Base-by-base conservation (phyloP, 1,140 invertebrate genomes). In the Drosophila orena region DNA sequence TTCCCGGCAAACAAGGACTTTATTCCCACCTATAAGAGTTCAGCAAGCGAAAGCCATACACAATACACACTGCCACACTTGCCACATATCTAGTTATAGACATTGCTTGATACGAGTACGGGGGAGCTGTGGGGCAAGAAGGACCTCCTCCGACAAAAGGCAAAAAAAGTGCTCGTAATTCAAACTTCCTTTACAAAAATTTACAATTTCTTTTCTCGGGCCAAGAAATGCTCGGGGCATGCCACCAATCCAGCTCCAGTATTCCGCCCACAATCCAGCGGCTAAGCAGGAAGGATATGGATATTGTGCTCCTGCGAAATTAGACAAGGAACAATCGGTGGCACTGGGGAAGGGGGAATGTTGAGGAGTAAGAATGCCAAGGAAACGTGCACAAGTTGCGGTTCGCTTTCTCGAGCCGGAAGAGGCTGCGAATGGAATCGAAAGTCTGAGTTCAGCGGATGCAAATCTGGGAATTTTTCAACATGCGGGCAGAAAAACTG, bases 361-460 rank as follows among this genome's bases (percentile, higher is more conserved):
- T 4, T 0, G 11, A 20, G 24, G 10, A 24, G 54, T 54, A 46
- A 54, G 27, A 70, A 58, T 50, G 56, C 60, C 40, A 68, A 27
- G 34, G 70, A 85, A 88, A 86, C 86, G 86, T 90, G 86, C 88
- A 77, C 86, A 90, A 90, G 86, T 86, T 90, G 86, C 59, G 81
- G 88, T 86, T 90, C 86, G 43, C 49, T 59, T 66, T 47, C 35
- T 35, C 37, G 27, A 81, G 49, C 58, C 78, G 59, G 68, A 70
- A 65, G 55, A 68, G 47, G 40, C 56, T 35, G 61, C 24, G 52
- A 53, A 22, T 12, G 43, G 43, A 52, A 54, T 55, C 30, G 40
- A 38, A 46, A 43, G 54, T 40, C 47, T 53, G 58, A 74, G 69
- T 59, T 79, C 74, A 43, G 20, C 69, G 68, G 59, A 79, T 73